These are phyloP conservation scores for Zaprionus camerounensis DNA, from an alignment of 1,140 invertebrate species.

Conservation along the genomic window DNA sequence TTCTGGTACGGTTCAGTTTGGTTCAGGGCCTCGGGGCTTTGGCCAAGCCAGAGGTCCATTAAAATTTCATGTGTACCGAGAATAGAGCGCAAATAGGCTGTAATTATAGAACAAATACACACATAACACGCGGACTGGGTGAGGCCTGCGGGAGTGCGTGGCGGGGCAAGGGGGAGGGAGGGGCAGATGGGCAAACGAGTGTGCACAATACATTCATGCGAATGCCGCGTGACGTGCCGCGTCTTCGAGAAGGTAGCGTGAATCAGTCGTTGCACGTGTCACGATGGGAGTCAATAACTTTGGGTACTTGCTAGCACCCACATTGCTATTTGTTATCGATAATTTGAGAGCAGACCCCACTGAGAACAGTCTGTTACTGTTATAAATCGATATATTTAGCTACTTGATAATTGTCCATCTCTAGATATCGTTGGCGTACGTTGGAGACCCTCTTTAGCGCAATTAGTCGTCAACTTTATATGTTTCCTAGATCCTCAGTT, in stretches of 20 bases:
- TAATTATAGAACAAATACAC: slow-evolving; percentile 69
- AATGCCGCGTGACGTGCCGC: slow-evolving; percentile 18
- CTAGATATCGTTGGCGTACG: too few relatives aligned
- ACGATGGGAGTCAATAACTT: not conserved
- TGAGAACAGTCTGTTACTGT: too few relatives aligned
- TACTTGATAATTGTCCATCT: too few relatives aligned
- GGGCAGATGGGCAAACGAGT: slow-evolving; percentile 28
- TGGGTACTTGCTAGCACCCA: not conserved
- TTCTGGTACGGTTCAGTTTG: slow-evolving; percentile 14
- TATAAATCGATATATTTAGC: too few relatives aligned
- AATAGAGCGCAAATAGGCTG: slow-evolving; percentile 68
- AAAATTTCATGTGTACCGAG: slow-evolving; percentile 67
- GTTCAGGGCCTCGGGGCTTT: slow-evolving; percentile 19
- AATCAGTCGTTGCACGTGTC: not conserved
- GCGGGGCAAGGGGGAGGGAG: not conserved
- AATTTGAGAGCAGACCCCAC: too few relatives aligned
- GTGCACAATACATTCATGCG: slow-evolving; percentile 29
- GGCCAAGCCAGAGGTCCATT: slow-evolving; percentile 47
- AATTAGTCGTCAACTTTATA: too few relatives aligned
- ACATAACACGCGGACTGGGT: slow-evolving; percentile 35
- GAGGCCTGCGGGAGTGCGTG: not conserved
- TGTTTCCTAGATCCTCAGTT: too few relatives aligned
- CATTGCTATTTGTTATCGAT: too few relatives aligned
- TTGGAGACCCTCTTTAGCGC: too few relatives aligned
- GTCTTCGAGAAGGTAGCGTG: slow-evolving; percentile 19